Percentiles rank a stretch among this genome's conserved stretches.
Conservation (phyloP, 2,888 invertebrate genomes). For the Isotomurus palustris region DNA sequence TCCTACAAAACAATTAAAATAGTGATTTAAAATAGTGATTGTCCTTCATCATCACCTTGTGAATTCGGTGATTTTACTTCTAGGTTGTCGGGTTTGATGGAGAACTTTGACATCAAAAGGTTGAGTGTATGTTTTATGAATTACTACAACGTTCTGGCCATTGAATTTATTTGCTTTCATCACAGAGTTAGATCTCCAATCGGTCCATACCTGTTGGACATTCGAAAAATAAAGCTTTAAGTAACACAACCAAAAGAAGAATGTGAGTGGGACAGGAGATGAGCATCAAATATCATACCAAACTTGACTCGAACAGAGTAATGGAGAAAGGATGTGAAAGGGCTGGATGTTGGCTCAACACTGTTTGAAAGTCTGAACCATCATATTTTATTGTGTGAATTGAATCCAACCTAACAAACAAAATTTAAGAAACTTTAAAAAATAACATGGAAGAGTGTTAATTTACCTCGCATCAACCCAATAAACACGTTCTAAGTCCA, state of each 20-base stretch:
- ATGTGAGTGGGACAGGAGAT: no score
- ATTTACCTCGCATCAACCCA: conserved; percentile 73
- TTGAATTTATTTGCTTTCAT: conserved; percentile 84
- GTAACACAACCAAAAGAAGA: background rate
- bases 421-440: background rate
- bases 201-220: conserved; percentile 52
- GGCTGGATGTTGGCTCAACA: conserved; percentile 68
- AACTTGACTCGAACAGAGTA: conserved; percentile 74
- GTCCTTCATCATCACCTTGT: background rate
- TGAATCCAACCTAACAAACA: conserved; percentile 64
- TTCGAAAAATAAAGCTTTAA: background rate
- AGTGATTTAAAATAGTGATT: background rate
- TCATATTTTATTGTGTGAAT: conserved; percentile 79
- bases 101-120: conserved; percentile 85
- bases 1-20: conserved; percentile 43
- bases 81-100: conserved; percentile 70
- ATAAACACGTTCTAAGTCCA: conserved; percentile 66
- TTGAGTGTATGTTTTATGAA: conserved; percentile 77
- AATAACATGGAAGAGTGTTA: background rate
- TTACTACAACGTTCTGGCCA: conserved; percentile 67
- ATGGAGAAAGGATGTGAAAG: conserved; percentile 86
- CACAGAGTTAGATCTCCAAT: conserved; percentile 71
- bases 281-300: conserved; percentile 64
- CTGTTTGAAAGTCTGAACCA: conserved; percentile 65
- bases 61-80: conserved; percentile 48